Conservation (phyloP, 1,140 invertebrate genomes). For the Macrosteles quadrilineatus region DNA sequence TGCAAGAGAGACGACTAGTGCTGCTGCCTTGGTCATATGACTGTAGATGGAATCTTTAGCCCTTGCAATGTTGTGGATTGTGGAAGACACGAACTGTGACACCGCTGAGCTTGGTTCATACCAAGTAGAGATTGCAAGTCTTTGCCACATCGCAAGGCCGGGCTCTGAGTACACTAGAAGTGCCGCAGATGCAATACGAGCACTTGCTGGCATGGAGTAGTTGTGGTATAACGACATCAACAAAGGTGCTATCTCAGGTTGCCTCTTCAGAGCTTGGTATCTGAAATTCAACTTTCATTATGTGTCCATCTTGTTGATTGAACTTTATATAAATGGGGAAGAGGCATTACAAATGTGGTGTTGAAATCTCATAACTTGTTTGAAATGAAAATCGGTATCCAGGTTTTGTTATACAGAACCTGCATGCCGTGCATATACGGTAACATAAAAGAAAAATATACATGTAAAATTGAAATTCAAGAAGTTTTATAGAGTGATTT, state of each 20-base stretch:
- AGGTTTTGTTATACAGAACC: too few species aligned
- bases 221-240: constrained; percentile 18
- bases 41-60: neutral
- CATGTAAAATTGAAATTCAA: too few species aligned
- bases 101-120: constrained; percentile 9
- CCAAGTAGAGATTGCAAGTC: constrained; percentile 8
- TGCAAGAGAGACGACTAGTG: neutral
- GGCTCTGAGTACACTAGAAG: constrained; percentile 2
- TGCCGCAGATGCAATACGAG: neutral
- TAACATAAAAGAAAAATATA: too few species aligned
- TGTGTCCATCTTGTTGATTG: too few species aligned
- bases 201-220: neutral
- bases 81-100: neutral
- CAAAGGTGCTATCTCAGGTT: neutral
- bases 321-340: too few species aligned
- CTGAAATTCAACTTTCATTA: neutral
- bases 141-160: neutral
- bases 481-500: too few species aligned
- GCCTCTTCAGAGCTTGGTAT: neutral
- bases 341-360: too few species aligned
- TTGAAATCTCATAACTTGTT: too few species aligned
- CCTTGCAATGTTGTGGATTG: neutral
- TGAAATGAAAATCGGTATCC: too few species aligned
- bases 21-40: neutral
- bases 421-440: too few species aligned